Evolutionary conservation across 92 coral and sea anemone genomes (phyloP).

Genomic region (Virgularia gustaviana): DNA sequence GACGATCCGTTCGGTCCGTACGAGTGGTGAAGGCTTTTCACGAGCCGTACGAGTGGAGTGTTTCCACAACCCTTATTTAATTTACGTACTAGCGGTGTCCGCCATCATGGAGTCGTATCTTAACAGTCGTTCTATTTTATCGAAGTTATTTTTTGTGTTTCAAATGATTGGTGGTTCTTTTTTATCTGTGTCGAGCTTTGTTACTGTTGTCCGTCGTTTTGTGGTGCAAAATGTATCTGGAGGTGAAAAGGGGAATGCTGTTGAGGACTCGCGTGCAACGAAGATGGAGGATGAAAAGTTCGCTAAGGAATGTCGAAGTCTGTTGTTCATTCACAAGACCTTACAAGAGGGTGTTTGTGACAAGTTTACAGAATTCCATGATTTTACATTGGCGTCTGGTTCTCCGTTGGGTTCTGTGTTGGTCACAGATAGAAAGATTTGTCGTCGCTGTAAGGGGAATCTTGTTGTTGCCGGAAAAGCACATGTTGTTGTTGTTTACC

Average conservation of each 20-base stretch:
- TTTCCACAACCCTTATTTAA: neutral
- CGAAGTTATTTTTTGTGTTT: neutral
- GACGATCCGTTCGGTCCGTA: slow-evolving; percentile 2
- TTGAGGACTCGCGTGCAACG: neutral
- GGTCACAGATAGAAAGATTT: neutral
- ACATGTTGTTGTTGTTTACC: slow-evolving; percentile 10
- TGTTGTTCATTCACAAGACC: neutral
- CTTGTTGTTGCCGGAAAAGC: neutral
- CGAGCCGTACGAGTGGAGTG: too few relatives aligned
- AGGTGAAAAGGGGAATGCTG: neutral
- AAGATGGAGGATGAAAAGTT: neutral
- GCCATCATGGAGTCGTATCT: neutral
- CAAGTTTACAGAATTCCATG: slow-evolving; percentile 20
- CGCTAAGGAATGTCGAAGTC: neutral
- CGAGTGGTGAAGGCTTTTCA: too few relatives aligned
- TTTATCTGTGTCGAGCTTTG: neutral
- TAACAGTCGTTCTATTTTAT: neutral
- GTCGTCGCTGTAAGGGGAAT: neutral
- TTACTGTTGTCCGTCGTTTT: neutral
- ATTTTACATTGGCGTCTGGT: slow-evolving; percentile 18
- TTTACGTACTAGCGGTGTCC: neutral
- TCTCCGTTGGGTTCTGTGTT: slow-evolving; percentile 20
- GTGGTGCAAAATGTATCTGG: neutral
- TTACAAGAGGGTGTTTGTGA: neutral
- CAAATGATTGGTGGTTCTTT: neutral